Evolutionary conservation across 2,888 invertebrate species (phyloP), one percentile per base, ranked within the genome.

Genomic region (Dusona sp.): DNA sequence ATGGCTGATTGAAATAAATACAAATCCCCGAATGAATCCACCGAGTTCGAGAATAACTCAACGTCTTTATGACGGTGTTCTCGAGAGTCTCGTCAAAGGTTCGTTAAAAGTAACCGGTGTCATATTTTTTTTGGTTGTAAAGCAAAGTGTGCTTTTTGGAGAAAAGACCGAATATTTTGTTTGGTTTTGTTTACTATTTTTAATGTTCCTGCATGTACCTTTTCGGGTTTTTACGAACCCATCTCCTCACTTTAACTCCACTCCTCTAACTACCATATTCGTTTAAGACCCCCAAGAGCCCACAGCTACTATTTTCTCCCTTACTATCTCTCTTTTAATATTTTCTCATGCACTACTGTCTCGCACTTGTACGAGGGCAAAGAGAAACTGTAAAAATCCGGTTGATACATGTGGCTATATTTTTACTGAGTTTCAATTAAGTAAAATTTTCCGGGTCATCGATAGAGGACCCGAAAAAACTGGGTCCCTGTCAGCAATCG

Each of bases 1-100:
- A 0, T 98, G 98, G 97, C 94, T 99, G 86, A 97, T 99, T 90
- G 99, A 99, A 95, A 98, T 99, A 88, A 99, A 99, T 95, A 97
- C 98, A 2, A 97, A 97, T 92, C 98, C 98, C 0, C 97, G 98
- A 94, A 96, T 99, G 94, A 95, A 96, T 86, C 95, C 96, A 33
- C 94, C 95, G 4, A 98, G 98, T 38, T 98, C 98, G 0, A 96
- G 96, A 82, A 96, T 98, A 16, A 99, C 98, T 0, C 96, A 97
- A 0, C 95, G 96, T 88, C 96, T 99, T 92, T 98, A 98, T 93
- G 96, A 97, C 3, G 95, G 96, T 89, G 98, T 97, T 6, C 94
- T 98, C 25, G 96, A 97, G 90, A 98, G 99, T 94, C 96, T 98
- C 33, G 95, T 99, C 78, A 98, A 98, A 96, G 98, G 98, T 96